These are phyloP conservation scores for Protonibea diacanthus DNA, from an alignment of 2,797 vertebrate genomes.

Conservation along the genomic window DNA sequence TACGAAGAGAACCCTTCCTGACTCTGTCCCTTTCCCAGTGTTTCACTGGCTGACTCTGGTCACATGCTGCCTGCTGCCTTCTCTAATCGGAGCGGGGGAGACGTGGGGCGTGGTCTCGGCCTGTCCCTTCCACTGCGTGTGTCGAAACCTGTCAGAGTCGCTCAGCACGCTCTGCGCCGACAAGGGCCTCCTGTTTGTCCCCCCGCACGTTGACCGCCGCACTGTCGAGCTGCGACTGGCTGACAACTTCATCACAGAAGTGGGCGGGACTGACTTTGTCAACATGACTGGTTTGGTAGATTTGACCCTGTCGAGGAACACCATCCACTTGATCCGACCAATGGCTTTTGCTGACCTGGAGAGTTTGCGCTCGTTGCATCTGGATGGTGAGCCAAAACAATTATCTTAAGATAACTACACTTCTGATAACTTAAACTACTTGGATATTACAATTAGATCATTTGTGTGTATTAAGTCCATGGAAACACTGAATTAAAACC, in stretches of 20 bases:
- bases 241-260: constrained; percentile 93
- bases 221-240: constrained; percentile 94
- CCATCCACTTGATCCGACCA: constrained; percentile 90
- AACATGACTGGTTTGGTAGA: constrained; percentile 95
- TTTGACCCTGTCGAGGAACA: constrained; percentile 93
- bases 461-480: not conserved
- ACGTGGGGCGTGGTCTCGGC: constrained; percentile 89
- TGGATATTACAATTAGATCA: not conserved
- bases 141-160: constrained; percentile 94
- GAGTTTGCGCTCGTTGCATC: constrained; percentile 92
- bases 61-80: constrained; percentile 82
- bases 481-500: not conserved
- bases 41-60: constrained; percentile 84
- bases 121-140: constrained; percentile 94
- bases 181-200: constrained; percentile 94
- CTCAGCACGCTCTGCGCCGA: constrained; percentile 95
- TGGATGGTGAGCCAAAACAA: constrained; percentile 82
- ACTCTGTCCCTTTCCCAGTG: constrained; percentile 59
- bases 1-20: constrained; percentile 59
- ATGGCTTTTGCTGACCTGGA: constrained; percentile 92
- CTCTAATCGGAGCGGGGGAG: constrained; percentile 85
- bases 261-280: constrained; percentile 90
- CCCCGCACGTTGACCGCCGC: constrained; percentile 92
- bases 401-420: not conserved
- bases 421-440: not conserved